These are phyloP conservation scores for Drosophila macrospina DNA, from an alignment of 2,888 invertebrate genomes.

Conservation along the genomic window DNA sequence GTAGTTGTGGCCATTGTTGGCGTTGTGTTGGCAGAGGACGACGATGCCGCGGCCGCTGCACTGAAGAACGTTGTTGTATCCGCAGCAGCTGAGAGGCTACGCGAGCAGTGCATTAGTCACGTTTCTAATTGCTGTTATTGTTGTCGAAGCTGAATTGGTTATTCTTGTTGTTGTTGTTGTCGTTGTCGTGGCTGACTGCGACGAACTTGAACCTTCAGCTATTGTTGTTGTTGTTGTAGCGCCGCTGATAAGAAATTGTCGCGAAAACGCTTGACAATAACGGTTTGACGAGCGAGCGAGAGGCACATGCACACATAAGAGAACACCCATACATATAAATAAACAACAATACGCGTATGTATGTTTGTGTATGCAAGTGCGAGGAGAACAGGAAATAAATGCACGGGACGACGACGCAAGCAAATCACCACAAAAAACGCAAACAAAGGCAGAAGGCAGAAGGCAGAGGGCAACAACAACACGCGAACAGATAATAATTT, in stretches of 20 bases:
- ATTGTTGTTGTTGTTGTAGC: background rate
- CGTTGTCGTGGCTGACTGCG: conserved; percentile 23
- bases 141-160: conserved; percentile 23
- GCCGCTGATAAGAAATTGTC: conserved; percentile 52
- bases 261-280: conserved; percentile 51
- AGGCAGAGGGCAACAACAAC: conserved; percentile 31
- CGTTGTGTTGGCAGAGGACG: conserved; percentile 71
- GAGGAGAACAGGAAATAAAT: conserved; percentile 55
- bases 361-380: conserved; percentile 19
- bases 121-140: conserved; percentile 49
- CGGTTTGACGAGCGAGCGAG: conserved; percentile 4
- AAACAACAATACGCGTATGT: conserved; percentile 21
- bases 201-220: conserved; percentile 53
- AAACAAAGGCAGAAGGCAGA: conserved; percentile 55
- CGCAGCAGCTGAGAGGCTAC: conserved; percentile 90
- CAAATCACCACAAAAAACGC: conserved; percentile 31
- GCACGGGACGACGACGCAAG: conserved; percentile 34
- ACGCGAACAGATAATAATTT: conserved; percentile 49
- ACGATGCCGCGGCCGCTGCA: conserved; percentile 83
- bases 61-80: conserved; percentile 85
- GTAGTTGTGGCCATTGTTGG: conserved; percentile 77
- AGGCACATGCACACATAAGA: conserved; percentile 14
- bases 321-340: conserved; percentile 9
- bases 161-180: conserved; percentile 14
- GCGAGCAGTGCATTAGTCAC: conserved; percentile 90